A percentile compares a stretch with the other conserved stretches of the same genome.
phyloP scores from a whole-genome alignment of 2,113 vertebrate genomes.

The Platichthys flesus region DNA sequence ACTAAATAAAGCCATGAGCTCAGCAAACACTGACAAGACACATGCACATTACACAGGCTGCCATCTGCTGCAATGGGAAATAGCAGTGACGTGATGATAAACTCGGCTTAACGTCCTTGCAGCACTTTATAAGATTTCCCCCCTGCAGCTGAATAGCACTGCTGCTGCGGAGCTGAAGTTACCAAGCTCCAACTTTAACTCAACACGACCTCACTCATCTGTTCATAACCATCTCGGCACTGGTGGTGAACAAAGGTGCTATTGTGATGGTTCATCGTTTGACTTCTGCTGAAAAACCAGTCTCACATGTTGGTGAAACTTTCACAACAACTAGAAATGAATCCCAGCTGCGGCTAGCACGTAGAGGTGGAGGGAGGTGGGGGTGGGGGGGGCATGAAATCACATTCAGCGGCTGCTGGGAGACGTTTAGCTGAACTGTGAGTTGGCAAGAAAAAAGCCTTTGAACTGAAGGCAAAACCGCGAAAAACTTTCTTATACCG shows the following conservation, averaged over 20 bases:
- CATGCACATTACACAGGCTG: constrained; percentile 57
- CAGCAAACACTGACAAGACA: constrained; percentile 63
- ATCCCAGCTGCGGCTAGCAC: constrained; percentile 20
- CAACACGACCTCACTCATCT: no score
- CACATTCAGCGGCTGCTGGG: constrained; percentile 14
- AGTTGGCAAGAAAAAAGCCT: constrained; percentile 49
- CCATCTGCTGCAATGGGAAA: constrained; percentile 46
- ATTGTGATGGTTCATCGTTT: neutral
- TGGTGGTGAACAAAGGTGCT: neutral
- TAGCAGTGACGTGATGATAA: constrained; percentile 36
- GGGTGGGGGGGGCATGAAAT: constrained; percentile 28
- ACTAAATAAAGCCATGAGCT: constrained; percentile 84
- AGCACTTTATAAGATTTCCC: constrained; percentile 13
- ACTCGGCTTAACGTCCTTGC: constrained; percentile 43
- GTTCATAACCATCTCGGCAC: neutral
- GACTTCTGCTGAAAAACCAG: constrained; percentile 36
- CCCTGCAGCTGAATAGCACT: constrained; percentile 2
- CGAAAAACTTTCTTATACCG: neutral
- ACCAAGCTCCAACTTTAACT: neutral
- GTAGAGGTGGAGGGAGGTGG: neutral
- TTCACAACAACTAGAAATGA: constrained; percentile 23
- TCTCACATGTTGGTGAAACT: constrained; percentile 39
- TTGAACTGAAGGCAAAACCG: neutral
- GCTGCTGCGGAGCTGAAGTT: neutral
- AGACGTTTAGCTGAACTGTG: constrained; percentile 48